A percentile compares a stretch with the other conserved stretches of the same genome.
Evolutionary conservation across 2,888 invertebrate genomes (phyloP).

Genomic region (Seladonia tumulorum): DNA sequence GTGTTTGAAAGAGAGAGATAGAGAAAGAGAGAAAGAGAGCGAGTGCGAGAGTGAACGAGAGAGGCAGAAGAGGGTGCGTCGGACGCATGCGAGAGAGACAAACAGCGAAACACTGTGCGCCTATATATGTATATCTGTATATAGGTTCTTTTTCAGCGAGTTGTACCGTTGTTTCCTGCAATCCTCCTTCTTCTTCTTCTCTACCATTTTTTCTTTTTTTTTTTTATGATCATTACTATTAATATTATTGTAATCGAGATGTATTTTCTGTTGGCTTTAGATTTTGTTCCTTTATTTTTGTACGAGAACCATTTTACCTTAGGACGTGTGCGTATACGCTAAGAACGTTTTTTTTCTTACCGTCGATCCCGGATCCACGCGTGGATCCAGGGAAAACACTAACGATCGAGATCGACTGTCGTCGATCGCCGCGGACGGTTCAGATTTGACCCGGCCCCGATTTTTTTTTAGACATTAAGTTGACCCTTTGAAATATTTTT

Average conservation of each 20-base stretch:
- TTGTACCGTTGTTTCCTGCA: conserved; percentile 44
- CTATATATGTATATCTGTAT: conserved; percentile 66
- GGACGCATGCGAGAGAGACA: conserved; percentile 34
- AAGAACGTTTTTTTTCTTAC: conserved; percentile 63
- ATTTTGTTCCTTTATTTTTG: conserved; percentile 82
- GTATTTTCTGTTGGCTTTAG: conserved; percentile 81
- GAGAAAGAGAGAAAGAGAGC: conserved; percentile 77
- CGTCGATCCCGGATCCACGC: conserved; percentile 32
- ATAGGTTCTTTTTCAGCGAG: conserved; percentile 60
- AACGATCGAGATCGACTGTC: conserved; percentile 23
- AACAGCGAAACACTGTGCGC: conserved; percentile 64
- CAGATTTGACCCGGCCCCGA: background rate
- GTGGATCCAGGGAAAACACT: conserved; percentile 7
- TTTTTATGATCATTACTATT: conserved; percentile 71
- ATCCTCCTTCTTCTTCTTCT: conserved; percentile 37
- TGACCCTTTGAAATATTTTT: conserved; percentile 41
- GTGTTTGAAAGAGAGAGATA: conserved; percentile 56
- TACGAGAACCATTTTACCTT: conserved; percentile 76
- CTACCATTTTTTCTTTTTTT: background rate
- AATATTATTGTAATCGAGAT: conserved; percentile 69
- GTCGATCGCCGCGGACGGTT: conserved; percentile 19
- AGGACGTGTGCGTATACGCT: conserved; percentile 64
- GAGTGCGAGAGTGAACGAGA: background rate
- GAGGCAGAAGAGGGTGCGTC: conserved; percentile 7
- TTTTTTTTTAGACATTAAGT: conserved; percentile 40